Conservation (phyloP, 37 sponge, comb jelly and placozoan species). For the Cliona cf. orientalis region DNA sequence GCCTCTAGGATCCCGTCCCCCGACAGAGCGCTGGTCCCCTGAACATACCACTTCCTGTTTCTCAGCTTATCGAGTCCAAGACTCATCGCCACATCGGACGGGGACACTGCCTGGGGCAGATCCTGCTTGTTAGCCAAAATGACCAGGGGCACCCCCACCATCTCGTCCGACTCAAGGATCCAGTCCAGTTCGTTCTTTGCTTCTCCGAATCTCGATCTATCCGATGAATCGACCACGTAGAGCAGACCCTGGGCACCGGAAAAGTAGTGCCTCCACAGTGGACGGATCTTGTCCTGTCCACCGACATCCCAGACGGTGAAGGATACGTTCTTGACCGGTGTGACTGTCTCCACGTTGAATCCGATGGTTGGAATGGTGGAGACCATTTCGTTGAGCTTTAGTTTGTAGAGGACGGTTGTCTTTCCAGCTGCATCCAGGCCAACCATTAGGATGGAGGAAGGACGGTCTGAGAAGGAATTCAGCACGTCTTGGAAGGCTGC, state of each 20-base stretch:
- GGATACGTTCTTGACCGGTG: slow-evolving; percentile 78
- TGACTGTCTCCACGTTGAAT: slow-evolving; percentile 98
- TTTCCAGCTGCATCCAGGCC: slow-evolving; percentile 98
- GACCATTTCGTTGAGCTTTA: slow-evolving; percentile 93
- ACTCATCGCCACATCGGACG: slow-evolving; percentile 63
- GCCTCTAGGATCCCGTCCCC: slow-evolving; percentile 85
- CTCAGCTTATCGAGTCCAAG: slow-evolving; percentile 64
- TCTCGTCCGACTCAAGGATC: slow-evolving; percentile 73
- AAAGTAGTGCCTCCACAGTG: slow-evolving; percentile 94
- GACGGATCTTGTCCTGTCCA: slow-evolving; percentile 96
- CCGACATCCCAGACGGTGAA: slow-evolving; percentile 99
- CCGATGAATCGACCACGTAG: slow-evolving; percentile 87
- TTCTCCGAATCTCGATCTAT: slow-evolving; percentile 45
- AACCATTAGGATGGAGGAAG: slow-evolving; percentile 93
- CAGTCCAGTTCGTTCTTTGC: slow-evolving; percentile 73
- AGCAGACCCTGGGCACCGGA: slow-evolving; percentile 83
- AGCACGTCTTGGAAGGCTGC: slow-evolving; percentile 26
- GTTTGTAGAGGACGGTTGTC: slow-evolving; percentile 97
- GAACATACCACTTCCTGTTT: slow-evolving; percentile 81
- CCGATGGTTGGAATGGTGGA: slow-evolving; percentile 96
- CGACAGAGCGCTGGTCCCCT: slow-evolving; percentile 79
- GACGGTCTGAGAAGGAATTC: slow-evolving; percentile 25
- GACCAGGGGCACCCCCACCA: slow-evolving; percentile 82
- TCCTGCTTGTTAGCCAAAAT: slow-evolving; percentile 94
- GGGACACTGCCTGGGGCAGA: slow-evolving; percentile 62